Evolutionary conservation across 2,888 invertebrate genomes (phyloP).

Genomic region (Melanophora roralis): DNA sequence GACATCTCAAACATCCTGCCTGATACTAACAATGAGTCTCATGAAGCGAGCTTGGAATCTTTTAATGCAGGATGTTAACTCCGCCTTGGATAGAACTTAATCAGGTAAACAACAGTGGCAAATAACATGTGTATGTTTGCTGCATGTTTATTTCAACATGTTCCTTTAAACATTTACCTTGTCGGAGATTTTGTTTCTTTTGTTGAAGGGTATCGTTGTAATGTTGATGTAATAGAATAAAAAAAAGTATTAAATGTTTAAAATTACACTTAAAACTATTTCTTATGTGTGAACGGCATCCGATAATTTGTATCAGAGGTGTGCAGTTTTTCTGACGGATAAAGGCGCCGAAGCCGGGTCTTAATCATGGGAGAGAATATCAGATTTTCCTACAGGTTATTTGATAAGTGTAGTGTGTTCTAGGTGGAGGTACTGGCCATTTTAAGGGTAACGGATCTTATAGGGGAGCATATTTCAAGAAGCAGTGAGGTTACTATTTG

Average conservation of each 20-base stretch:
- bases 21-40: constrained; percentile 49
- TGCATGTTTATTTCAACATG: constrained; percentile 30
- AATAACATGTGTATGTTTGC: constrained; percentile 35
- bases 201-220: not conserved
- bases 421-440: no score
- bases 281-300: no score
- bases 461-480: no score
- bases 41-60: constrained; percentile 25
- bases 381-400: no score
- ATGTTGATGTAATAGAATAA: not conserved
- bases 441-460: no score
- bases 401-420: no score
- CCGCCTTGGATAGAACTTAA: constrained; percentile 55
- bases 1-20: constrained; percentile 60
- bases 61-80: constrained; percentile 54
- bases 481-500: no score
- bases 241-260: not conserved
- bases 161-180: constrained; percentile 31
- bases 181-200: constrained; percentile 15
- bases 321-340: no score
- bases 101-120: constrained; percentile 51
- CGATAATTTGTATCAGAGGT: no score
- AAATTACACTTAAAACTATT: not conserved
- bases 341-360: no score
- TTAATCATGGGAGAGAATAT: no score